Base-by-base conservation (phyloP, 92 coral and sea anemone genomes). In the Isaurus tuberculatus region DNA sequence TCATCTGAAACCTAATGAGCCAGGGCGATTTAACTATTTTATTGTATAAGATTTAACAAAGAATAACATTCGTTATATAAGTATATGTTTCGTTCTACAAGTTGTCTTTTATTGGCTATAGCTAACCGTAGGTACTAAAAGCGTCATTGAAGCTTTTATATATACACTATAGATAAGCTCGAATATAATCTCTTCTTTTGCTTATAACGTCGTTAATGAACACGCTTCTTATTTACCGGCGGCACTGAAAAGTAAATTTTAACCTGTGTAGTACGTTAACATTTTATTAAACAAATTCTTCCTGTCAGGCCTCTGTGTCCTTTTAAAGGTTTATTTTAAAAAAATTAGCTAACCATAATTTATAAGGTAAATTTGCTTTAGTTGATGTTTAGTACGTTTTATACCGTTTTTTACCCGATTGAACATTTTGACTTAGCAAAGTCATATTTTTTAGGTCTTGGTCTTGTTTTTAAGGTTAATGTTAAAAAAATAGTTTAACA, bases 291-390 rank as follows among this genome's bases (percentile, higher is more conserved):
- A 51, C 55, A 70, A 70, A 71, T 71, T 83, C 80, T 71, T 71
- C 43, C 71, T 83, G 79, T 70, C 86, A 26, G 80, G 69, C 80
- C 86, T 68, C 37, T 64, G 79, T 30, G 79, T 70, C 51, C 68
- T 70, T 70, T 83, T 70, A 23, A 70, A 83, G 79, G 53, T 23
- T 83, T 83, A 83, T 51, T 17, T 70, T 68, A 46, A 68, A 46
- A 83, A 46, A 83, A 28, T 25, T 31, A 49, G 79, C 63, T 83
- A 69, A 83, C n/a, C 79, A 83, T 83, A 26, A 60, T 22, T 22
- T 30, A 22, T 23, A 22, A 25, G 32, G 29, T 49, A 49, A 49
- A 49, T 49, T 49, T 49, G 58, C 58, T 49, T 49, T 49, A 67
- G 74, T 81, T 66, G 72, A 65, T 65, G 31, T 46, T 79, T 64